Evolutionary conservation across 2,888 invertebrate genomes (phyloP), one percentile per base, ranked within the genome.

Genomic region (Tinea trinotella): DNA sequence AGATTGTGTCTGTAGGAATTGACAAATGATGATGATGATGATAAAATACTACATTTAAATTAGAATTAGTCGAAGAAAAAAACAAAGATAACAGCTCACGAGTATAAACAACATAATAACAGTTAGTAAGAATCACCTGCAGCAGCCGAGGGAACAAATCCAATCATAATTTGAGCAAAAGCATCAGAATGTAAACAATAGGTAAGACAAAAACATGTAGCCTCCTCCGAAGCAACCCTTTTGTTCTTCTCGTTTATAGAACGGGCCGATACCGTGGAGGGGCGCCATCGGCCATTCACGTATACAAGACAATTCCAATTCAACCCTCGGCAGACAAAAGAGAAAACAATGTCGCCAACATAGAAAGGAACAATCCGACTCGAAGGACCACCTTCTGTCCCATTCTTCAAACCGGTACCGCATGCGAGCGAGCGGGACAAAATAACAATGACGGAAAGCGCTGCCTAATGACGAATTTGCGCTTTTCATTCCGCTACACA

Each of bases 391-490:
- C 68, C 68, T 67, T 68, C 71, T 69, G 65, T 82, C 80, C 68
- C 74, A 57, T 69, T 80, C 58, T 68, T 79, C 71, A 57, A 64
- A 59, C 72, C 58, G 59, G 60, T 60, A 56, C 49, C 57, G 24
- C 48, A 55, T 56, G 30, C 60, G 70, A 59, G 60, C 36, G 69
- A 78, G 61, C 57, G 70, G 68, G 74, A 79, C 60, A 63, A 68
- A 60, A 61, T 13, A 68, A 83, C 79, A 84, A 83, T 82, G 80
- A 77, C 75, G 82, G 82, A 76, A 82, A 83, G 76, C 82, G 82
- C 81, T 80, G 78, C 79, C 85, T 84, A 85, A 85, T 85, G 85
- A 83, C 85, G 85, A 85, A 85, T 85, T 85, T 85, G 85, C 84
- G 85, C 84, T 85, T 84, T 85, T 85, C 85, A 85, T 84, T 83